These are phyloP conservation scores for Thryonomys swinderianus DNA, from an alignment of 2,113 vertebrate genomes.

Conservation along the genomic window DNA sequence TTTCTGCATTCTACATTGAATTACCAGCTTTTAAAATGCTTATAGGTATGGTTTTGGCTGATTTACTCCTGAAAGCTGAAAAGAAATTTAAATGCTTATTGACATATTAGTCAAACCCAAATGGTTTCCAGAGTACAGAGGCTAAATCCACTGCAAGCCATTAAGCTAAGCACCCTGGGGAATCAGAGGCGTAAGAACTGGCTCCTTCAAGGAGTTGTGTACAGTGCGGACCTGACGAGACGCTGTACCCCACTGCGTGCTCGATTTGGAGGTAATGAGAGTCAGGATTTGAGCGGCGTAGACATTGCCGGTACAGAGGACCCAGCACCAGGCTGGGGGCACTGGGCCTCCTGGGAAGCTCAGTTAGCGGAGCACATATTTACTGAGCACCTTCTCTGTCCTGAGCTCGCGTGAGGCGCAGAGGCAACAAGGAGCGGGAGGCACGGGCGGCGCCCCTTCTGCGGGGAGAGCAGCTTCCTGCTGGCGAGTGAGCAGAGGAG, in stretches of 20 bases:
- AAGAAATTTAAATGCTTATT: not conserved
- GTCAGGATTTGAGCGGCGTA: too few relatives aligned
- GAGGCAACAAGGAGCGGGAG: not conserved
- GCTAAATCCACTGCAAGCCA: too few relatives aligned
- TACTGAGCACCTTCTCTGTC: not conserved
- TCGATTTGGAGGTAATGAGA: not conserved
- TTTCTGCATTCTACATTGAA: not conserved
- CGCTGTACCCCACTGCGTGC: rapidly evolving
- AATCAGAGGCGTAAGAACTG: not conserved
- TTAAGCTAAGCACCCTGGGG: rapidly evolving
- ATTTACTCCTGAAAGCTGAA: not conserved
- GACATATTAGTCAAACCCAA: not conserved
- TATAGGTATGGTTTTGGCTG: not conserved
- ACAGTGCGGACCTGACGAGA: rapidly evolving
- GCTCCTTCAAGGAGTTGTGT: not conserved
- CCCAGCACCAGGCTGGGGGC: too few relatives aligned
- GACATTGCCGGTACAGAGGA: not conserved
- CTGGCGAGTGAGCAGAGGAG: not conserved
- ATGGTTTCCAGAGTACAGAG: not conserved
- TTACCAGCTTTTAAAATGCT: not conserved
- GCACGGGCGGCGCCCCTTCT: not conserved
- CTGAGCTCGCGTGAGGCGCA: not conserved
- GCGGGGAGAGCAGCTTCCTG: not conserved
- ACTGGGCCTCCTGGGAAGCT: rapidly evolving
- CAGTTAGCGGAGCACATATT: not conserved